Conservation (phyloP, 2,113 vertebrate genomes). For the Passer montanus region DNA sequence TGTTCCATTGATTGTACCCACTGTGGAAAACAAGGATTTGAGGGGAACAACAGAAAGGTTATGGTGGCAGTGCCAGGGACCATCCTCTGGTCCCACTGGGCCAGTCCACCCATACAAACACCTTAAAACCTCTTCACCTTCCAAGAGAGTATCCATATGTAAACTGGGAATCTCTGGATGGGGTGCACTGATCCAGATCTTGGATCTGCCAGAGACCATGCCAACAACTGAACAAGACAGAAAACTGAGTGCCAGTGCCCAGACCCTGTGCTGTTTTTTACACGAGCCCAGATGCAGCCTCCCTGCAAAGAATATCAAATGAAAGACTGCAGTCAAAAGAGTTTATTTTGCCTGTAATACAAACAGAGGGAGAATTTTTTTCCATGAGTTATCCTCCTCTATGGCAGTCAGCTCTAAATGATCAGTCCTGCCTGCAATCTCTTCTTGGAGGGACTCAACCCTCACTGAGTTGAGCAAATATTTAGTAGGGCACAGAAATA, state of each 20-base stretch:
- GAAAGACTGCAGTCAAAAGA: background rate
- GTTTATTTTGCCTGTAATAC: background rate
- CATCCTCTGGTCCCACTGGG: too few relatives aligned
- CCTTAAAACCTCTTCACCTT: background rate
- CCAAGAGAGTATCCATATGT: accelerated
- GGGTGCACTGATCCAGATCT: background rate
- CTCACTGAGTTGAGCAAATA: background rate
- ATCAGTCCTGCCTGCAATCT: background rate
- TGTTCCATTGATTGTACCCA: background rate
- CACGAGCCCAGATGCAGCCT: background rate
- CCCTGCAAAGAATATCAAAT: background rate
- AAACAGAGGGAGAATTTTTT: background rate
- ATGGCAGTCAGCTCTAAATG: background rate
- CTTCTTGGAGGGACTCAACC: background rate
- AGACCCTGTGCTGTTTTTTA: background rate
- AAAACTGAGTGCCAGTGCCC: background rate
- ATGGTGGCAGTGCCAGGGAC: background rate
- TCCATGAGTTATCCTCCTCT: background rate
- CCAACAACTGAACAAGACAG: background rate
- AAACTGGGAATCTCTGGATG: background rate
- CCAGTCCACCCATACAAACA: background rate
- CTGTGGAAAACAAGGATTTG: accelerated
- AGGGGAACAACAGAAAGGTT: background rate
- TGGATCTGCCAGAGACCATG: accelerated
- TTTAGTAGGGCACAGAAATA: background rate